Conservation (phyloP, 2,113 vertebrate genomes). For the Eulemur macaco region DNA sequence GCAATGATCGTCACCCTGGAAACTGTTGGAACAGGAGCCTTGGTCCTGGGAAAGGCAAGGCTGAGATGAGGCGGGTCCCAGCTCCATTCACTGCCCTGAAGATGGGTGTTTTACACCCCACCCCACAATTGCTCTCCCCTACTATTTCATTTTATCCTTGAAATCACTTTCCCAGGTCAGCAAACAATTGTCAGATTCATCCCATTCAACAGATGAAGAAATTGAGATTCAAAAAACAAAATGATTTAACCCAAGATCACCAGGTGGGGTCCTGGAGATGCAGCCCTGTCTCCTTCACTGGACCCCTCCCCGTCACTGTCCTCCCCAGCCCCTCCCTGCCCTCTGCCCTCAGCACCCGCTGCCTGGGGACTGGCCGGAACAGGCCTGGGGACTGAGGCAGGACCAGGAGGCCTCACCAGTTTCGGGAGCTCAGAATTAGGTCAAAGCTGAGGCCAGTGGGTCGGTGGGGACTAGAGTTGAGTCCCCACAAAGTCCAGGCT, state of each 20-base stretch:
- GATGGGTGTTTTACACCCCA: accelerated
- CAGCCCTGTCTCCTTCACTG: background rate
- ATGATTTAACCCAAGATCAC: background rate
- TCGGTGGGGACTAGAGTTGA: background rate
- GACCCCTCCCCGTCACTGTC: background rate
- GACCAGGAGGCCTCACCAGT: too few relatives aligned
- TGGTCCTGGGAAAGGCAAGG: slow-evolving; percentile 16
- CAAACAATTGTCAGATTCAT: background rate
- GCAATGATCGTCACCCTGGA: slow-evolving; percentile 63
- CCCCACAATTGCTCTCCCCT: accelerated
- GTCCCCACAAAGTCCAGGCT: background rate
- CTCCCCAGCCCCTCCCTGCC: background rate
- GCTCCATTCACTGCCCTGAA: accelerated
- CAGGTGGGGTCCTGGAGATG: background rate
- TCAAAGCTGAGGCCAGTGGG: background rate
- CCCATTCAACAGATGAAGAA: background rate
- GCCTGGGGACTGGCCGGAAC: accelerated
- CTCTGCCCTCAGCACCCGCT: background rate
- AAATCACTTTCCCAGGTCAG: background rate
- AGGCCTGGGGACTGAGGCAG: background rate
- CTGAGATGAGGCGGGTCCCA: accelerated
- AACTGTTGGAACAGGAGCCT: slow-evolving; percentile 76
- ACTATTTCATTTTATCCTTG: background rate
- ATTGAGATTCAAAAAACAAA: background rate
- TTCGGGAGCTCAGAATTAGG: background rate